These are phyloP conservation scores for Stenolophus ochropezus DNA, from an alignment of 2,888 invertebrate species.

Conservation along the genomic window DNA sequence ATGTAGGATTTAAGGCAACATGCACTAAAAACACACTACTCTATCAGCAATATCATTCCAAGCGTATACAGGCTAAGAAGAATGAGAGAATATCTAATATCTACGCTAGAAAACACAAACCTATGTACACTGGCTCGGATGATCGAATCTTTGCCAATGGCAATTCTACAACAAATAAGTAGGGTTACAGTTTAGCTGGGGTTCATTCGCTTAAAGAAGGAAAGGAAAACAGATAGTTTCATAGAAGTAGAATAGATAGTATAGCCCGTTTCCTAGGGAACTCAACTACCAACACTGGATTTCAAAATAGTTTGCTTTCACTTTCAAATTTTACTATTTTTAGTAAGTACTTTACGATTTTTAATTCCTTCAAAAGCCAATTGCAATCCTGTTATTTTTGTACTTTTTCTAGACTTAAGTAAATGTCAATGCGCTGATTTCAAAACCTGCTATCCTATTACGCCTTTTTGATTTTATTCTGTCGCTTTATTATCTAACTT, in stretches of 20 bases:
- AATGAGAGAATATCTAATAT: not conserved
- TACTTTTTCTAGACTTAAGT: too few relatives aligned
- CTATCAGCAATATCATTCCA: not conserved
- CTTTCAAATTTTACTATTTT: not conserved
- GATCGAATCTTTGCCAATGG: constrained; percentile 50
- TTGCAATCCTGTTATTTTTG: too few relatives aligned
- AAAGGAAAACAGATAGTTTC: not conserved
- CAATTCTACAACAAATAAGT: constrained; percentile 57
- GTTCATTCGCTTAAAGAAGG: constrained; percentile 15
- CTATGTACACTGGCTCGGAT: constrained; percentile 56
- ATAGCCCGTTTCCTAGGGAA: not conserved
- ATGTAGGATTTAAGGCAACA: not conserved
- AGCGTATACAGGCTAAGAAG: not conserved
- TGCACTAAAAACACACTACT: not conserved
- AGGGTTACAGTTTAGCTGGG: constrained; percentile 19
- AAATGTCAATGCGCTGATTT: too few relatives aligned
- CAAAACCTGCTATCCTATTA: too few relatives aligned
- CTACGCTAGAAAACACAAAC: constrained; percentile 47
- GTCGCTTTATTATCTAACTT: too few relatives aligned
- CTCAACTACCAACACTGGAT: constrained; percentile 4
- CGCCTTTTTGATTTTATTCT: too few relatives aligned
- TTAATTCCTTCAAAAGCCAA: too few relatives aligned
- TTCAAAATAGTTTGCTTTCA: not conserved
- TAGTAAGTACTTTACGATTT: too few relatives aligned
- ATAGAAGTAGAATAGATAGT: not conserved